Evolutionary conservation across 2,888 invertebrate species (phyloP).

Genomic region (Caenorhabditis plicata): DNA sequence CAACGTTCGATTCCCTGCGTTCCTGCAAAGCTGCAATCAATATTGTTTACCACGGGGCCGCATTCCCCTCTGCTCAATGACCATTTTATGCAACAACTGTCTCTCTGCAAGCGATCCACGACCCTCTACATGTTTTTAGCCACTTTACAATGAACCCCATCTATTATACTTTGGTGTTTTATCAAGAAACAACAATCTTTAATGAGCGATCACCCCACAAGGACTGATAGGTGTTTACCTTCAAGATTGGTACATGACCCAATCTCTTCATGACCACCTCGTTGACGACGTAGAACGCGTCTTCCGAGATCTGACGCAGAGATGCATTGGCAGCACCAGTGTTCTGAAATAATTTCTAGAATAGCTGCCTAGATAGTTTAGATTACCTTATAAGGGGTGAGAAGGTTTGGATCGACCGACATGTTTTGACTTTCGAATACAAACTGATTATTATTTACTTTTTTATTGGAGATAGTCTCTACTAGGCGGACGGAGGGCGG

Average conservation of each 20-base stretch:
- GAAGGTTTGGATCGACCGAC: constrained; percentile 53
- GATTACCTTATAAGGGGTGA: constrained; percentile 57
- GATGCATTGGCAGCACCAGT: constrained; percentile 51
- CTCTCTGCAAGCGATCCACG: too few species aligned
- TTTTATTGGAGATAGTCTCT: neutral
- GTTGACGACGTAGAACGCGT: constrained; percentile 67
- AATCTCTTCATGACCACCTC: constrained; percentile 67
- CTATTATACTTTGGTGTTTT: too few species aligned
- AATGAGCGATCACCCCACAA: too few species aligned
- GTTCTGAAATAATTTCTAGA: constrained; percentile 20
- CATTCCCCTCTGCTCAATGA: too few species aligned
- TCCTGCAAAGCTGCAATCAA: too few species aligned
- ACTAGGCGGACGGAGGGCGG: too few species aligned
- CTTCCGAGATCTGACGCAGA: constrained; percentile 63
- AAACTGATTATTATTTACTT: neutral
- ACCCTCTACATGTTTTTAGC: too few species aligned
- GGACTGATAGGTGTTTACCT: constrained; percentile 48
- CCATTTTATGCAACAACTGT: too few species aligned
- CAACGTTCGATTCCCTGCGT: too few species aligned
- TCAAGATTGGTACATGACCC: constrained; percentile 68
- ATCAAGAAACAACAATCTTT: too few species aligned
- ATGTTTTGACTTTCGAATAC: constrained; percentile 17
- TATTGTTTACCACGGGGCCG: too few species aligned
- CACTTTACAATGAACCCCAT: too few species aligned
- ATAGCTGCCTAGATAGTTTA: neutral